Conservation (phyloP, 1,140 invertebrate genomes). For the Lepidotrigona ventralis region DNA sequence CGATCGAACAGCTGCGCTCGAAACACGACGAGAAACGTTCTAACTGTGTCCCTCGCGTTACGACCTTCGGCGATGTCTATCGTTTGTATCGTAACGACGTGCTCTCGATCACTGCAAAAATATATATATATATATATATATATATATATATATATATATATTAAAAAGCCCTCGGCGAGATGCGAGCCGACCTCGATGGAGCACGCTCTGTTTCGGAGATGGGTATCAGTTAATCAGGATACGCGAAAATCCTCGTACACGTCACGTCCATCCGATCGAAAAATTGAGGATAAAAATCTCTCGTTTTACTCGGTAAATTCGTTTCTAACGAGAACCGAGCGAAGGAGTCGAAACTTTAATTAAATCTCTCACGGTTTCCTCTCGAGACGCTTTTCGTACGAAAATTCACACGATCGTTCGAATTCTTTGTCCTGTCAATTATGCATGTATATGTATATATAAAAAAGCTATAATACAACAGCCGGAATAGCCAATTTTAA, state of each 20-base stretch:
- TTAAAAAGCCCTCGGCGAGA: neutral
- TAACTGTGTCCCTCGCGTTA: neutral
- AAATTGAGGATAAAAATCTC: neutral
- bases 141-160: too few relatives aligned
- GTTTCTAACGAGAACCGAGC: neutral
- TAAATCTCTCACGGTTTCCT: neutral
- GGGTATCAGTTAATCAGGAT: neutral
- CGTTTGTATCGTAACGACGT: neutral
- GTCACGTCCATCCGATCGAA: neutral
- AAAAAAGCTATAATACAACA: neutral
- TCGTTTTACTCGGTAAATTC: neutral
- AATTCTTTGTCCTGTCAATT: neutral
- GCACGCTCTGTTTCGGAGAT: neutral
- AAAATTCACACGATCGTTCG: neutral
- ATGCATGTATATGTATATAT: neutral
- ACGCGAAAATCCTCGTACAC: neutral
- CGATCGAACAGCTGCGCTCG: conserved; percentile 22
- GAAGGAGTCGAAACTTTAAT: neutral
- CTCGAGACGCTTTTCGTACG: neutral
- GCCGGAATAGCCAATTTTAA: neutral
- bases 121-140: too few relatives aligned
- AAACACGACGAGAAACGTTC: neutral
- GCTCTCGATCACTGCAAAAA: neutral
- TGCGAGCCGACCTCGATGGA: neutral
- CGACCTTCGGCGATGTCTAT: neutral